Conservation (phyloP, 2,113 vertebrate genomes). For the Ammodytes marinus region DNA sequence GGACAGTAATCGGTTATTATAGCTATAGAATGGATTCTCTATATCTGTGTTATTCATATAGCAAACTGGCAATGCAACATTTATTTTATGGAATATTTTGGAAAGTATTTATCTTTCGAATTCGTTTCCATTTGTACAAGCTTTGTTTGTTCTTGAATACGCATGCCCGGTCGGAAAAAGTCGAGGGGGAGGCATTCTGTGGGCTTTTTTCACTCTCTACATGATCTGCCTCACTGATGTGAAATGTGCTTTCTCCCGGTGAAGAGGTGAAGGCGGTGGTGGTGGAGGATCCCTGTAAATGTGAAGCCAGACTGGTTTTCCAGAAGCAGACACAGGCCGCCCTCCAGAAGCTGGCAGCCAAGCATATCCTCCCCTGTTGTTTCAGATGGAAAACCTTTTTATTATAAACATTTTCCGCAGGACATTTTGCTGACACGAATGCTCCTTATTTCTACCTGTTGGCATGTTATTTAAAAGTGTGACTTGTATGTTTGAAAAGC, state of each 20-base stretch:
- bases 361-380: slow-evolving; percentile 91
- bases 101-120: not conserved
- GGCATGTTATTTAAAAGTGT: not conserved
- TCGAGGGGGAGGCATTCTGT: slow-evolving; percentile 23
- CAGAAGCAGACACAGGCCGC: slow-evolving; percentile 88
- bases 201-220: slow-evolving; percentile 1
- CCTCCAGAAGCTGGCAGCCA: slow-evolving; percentile 89
- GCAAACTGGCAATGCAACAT: slow-evolving; percentile 19
- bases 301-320: slow-evolving; percentile 90
- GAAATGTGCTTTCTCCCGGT: slow-evolving; percentile 62
- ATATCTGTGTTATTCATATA: slow-evolving; percentile 14
- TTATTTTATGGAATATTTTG: not conserved
- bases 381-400: slow-evolving; percentile 49
- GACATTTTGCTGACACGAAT: slow-evolving; percentile 5
- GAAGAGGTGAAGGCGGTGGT: slow-evolving; percentile 84
- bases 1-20: slow-evolving; percentile 54
- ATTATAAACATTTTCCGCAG: slow-evolving; percentile 14
- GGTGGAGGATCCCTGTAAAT: slow-evolving; percentile 89
- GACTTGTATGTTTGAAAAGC: not conserved
- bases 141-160: slow-evolving; percentile 10
- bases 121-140: not conserved
- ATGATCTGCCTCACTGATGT: slow-evolving; percentile 58
- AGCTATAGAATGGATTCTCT: slow-evolving; percentile 31
- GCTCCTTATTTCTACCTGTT: slow-evolving; percentile 12
- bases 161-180: slow-evolving; percentile 4